phyloP scores from a whole-genome alignment of 2,797 vertebrate genomes.

The Choloepus didactylus region DNA sequence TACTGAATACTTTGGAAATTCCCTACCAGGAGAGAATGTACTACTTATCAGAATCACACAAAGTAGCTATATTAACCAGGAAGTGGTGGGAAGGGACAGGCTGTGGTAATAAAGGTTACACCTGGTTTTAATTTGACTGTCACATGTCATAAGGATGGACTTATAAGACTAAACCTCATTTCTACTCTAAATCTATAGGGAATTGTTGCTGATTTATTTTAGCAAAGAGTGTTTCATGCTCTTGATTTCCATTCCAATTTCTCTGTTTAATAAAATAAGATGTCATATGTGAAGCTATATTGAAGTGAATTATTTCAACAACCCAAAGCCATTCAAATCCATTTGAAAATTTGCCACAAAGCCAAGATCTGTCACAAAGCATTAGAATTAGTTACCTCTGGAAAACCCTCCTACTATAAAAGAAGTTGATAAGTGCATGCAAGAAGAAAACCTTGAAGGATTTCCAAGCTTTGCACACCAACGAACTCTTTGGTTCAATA shows the following conservation, averaged over 20 bases:
- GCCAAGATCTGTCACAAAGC: slow-evolving; percentile 69
- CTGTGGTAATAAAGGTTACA: slow-evolving; percentile 64
- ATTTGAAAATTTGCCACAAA: slow-evolving; percentile 65
- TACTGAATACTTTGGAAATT: slow-evolving; percentile 54
- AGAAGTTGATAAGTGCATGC: slow-evolving; percentile 53
- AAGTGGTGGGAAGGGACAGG: slow-evolving; percentile 65
- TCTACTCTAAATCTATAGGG: slow-evolving; percentile 60
- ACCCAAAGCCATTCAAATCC: slow-evolving; percentile 74
- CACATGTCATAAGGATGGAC: slow-evolving; percentile 73
- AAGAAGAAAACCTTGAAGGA: slow-evolving; percentile 32
- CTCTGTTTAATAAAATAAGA: slow-evolving; percentile 75
- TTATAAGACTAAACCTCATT: slow-evolving; percentile 59
- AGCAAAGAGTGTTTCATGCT: slow-evolving; percentile 65
- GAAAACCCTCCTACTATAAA: slow-evolving; percentile 38
- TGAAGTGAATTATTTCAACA: slow-evolving; percentile 80
- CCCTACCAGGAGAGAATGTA: slow-evolving; percentile 74
- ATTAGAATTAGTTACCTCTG: neutral
- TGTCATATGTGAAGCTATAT: slow-evolving; percentile 65
- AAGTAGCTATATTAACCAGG: slow-evolving; percentile 76
- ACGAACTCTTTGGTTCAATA: slow-evolving; percentile 47
- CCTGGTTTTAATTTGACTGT: slow-evolving; percentile 80
- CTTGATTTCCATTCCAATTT: slow-evolving; percentile 74
- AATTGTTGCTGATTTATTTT: slow-evolving; percentile 76
- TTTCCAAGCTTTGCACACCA: slow-evolving; percentile 32
- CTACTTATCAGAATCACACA: slow-evolving; percentile 79